phyloP scores from a whole-genome alignment of 2,888 invertebrate genomes.

The Syrista parreyssii region DNA sequence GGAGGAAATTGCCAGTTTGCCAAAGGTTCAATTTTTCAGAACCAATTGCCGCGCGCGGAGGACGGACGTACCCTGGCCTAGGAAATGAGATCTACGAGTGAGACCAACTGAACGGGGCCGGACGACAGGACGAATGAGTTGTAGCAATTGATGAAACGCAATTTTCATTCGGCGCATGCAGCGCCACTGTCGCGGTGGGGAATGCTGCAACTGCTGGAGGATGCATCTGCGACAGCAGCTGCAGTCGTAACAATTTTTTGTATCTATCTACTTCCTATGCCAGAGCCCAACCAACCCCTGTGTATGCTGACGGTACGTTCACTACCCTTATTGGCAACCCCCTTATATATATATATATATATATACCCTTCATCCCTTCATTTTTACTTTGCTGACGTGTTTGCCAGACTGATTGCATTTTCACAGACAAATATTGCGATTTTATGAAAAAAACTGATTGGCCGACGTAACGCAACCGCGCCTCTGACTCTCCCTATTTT shows the following conservation, averaged over 20 bases:
- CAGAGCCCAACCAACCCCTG: not conserved
- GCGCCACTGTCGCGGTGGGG: not conserved
- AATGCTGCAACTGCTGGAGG: not conserved
- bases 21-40: slow-evolving; percentile 46
- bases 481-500: not conserved
- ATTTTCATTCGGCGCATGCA: slow-evolving; percentile 40
- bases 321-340: not conserved
- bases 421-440: slow-evolving; percentile 46
- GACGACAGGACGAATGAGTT: slow-evolving; percentile 2
- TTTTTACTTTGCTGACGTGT: slow-evolving; percentile 32
- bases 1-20: slow-evolving; percentile 48
- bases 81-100: slow-evolving; percentile 49
- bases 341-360: not conserved
- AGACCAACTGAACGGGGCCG: slow-evolving; percentile 30
- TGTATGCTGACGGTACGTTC: not conserved
- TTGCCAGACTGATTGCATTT: slow-evolving; percentile 52
- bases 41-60: slow-evolving; percentile 31
- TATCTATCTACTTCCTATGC: not conserved
- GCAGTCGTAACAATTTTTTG: slow-evolving; percentile 22
- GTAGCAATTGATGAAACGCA: slow-evolving; percentile 37
- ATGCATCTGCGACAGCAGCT: slow-evolving; percentile 16
- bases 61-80: slow-evolving; percentile 26
- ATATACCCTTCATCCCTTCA: not conserved
- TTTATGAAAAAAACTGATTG: slow-evolving; percentile 40
- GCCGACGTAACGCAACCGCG: not conserved